Conservation (phyloP, 1,140 invertebrate species). For the Papilio machaon region DNA sequence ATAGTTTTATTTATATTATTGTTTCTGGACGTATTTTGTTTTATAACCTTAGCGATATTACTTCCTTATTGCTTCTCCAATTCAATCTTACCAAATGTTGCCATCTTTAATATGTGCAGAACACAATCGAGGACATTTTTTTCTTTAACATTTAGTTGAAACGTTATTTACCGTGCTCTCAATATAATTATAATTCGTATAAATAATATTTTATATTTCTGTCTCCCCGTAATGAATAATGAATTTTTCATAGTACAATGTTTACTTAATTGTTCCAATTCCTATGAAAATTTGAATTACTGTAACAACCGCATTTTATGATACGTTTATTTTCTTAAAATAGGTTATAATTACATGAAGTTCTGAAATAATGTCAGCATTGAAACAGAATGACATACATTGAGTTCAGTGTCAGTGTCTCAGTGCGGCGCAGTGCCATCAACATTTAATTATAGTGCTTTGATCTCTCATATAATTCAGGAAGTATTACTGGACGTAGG, state of each 20-base stretch:
- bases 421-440: not conserved
- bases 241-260: no score
- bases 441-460: not conserved
- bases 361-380: not conserved
- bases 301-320: no score
- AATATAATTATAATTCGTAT: no score
- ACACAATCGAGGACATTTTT: no score
- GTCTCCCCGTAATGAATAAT: no score
- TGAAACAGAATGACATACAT: not conserved
- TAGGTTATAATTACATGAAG: no score
- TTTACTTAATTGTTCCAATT: no score
- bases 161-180: no score
- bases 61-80: not conserved
- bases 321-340: no score
- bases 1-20: conserved; percentile 25
- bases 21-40: not conserved
- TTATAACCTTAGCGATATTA: conserved; percentile 17
- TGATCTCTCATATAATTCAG: not conserved
- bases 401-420: not conserved
- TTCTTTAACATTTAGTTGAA: no score
- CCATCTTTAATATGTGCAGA: not conserved
- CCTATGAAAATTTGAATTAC: no score
- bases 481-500: not conserved
- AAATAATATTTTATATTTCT: no score
- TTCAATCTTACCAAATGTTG: not conserved